Conservation (phyloP, 1,140 invertebrate genomes). For the Zaprionus kolodkinae region DNA sequence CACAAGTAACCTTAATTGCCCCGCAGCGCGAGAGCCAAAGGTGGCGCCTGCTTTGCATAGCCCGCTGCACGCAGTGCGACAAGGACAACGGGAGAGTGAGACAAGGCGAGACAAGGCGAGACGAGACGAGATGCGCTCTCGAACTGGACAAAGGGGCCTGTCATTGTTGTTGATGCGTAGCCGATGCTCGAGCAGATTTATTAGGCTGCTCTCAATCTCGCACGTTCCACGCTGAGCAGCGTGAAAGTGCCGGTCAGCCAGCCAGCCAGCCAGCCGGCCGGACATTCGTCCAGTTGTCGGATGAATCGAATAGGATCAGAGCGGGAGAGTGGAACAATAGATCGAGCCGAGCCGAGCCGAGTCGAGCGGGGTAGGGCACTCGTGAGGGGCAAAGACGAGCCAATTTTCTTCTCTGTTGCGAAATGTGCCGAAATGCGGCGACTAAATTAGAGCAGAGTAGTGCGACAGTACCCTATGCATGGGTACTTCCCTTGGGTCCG, state of each 20-base stretch:
- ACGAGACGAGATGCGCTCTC: slow-evolving; percentile 21
- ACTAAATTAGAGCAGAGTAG: slow-evolving; percentile 68
- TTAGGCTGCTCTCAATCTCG: slow-evolving; percentile 68
- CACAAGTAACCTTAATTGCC: slow-evolving; percentile 18
- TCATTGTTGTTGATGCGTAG: slow-evolving; percentile 69
- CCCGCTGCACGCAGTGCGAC: slow-evolving; percentile 8
- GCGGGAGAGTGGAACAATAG: neutral
- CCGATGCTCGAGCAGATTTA: slow-evolving; percentile 69
- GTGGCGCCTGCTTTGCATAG: slow-evolving; percentile 45
- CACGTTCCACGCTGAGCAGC: slow-evolving; percentile 67
- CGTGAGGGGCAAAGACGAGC: slow-evolving; percentile 47
- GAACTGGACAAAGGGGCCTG: slow-evolving; percentile 54
- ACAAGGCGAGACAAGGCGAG: neutral
- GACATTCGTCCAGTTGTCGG: neutral
- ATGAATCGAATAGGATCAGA: neutral
- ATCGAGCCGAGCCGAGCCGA: neutral
- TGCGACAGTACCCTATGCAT: neutral
- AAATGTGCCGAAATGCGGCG: slow-evolving; percentile 56
- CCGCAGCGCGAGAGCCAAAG: slow-evolving; percentile 10
- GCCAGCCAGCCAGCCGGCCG: neutral
- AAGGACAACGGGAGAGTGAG: neutral
- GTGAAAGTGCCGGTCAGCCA: slow-evolving; percentile 60
- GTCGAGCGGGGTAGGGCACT: neutral
- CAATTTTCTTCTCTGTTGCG: slow-evolving; percentile 50
- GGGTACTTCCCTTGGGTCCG: neutral